Evolutionary conservation across 2,797 vertebrate species (phyloP), one percentile per base, ranked within the genome.

Genomic region (Poeciliopsis infans): DNA sequence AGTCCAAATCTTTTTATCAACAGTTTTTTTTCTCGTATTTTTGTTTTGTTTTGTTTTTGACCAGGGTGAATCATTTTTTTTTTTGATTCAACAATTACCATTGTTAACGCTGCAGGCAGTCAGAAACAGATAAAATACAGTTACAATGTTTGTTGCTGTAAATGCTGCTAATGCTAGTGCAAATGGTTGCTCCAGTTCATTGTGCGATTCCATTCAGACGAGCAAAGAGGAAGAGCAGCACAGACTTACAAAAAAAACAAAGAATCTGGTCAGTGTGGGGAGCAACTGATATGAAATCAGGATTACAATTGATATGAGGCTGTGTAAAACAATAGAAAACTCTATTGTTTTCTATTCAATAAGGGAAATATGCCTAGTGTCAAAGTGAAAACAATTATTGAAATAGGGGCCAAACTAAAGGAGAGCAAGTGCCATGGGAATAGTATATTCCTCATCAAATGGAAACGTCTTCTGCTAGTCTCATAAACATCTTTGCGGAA

Each of bases 321-420:
- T 68, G 23, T 31, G 31, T 31, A 31, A 31, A 31, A 31, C 31
- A 31, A 31, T 31, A 31, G 31, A 31, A 31, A 31, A 31, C 31
- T 31, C 31, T 31, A 31, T 31, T 31, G 31, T 31, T 31, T 31
- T 31, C 31, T 31, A 31, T 31, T 1, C 31, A 31, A 31, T 31
- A 31, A 68, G 64, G 64, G 36, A 41, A 68, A 68, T 68, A 68
- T 68, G 18, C 10, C 11, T 6, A 0, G 20, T 68, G 64, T 68
- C 64, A 41, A 68, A 41, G 36, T 68, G 64, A 68, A 68, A 68
- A 68, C 20, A 68, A 68, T 68, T 68, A 68, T n/a, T 41, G 64
- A 25, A 68, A 68, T 12, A 25, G 39, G 10, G 4, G 36, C 39
- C 36, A 25, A 11, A n/a, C 36, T 36, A 68, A 25, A 25, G 11